These are phyloP conservation scores for Zygaena filipendulae DNA, from an alignment of 2,888 invertebrate genomes.

Conservation along the genomic window DNA sequence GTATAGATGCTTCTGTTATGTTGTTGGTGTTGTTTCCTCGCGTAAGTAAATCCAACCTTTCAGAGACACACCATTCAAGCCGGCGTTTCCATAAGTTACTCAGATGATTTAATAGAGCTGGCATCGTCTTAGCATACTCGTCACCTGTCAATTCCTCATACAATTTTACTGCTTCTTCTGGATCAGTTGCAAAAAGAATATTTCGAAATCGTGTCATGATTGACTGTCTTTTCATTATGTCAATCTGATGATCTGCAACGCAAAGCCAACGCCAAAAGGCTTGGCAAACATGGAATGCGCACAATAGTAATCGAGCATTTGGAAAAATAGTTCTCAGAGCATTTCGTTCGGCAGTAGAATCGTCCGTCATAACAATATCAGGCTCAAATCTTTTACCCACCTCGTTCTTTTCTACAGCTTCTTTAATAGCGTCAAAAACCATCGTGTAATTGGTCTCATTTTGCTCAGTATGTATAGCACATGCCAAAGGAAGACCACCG, in stretches of 20 bases:
- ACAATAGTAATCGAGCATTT: slow-evolving; percentile 10
- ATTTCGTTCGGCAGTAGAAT: slow-evolving; percentile 12
- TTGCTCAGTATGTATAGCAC: slow-evolving; percentile 5
- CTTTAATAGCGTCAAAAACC: too few relatives aligned
- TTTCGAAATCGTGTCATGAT: too few relatives aligned
- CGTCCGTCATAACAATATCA: slow-evolving; percentile 14
- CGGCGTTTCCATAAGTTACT: slow-evolving; percentile 8
- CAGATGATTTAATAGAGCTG: slow-evolving; percentile 11
- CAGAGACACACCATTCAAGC: slow-evolving; percentile 9
- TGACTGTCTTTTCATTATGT: slow-evolving; percentile 12
- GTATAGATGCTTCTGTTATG: slow-evolving; percentile 9
- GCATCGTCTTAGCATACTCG: slow-evolving; percentile 9
- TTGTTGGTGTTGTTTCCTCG: slow-evolving; percentile 13
- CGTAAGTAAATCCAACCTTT: slow-evolving; percentile 7
- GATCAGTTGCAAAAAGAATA: too few relatives aligned
- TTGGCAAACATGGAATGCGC: slow-evolving; percentile 11
- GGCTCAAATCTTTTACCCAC: slow-evolving; percentile 10
- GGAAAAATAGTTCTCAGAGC: slow-evolving; percentile 13
- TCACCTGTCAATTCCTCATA: slow-evolving; percentile 5
- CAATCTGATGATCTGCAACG: slow-evolving; percentile 9
- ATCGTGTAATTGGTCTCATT: slow-evolving; percentile 11
- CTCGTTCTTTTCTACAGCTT: slow-evolving; percentile 13
- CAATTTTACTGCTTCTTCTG: slow-evolving; percentile 11
- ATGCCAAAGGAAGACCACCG: slow-evolving; percentile 10
- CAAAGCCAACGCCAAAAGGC: slow-evolving; percentile 9